A percentile compares a stretch with the other conserved stretches of the same genome.
These are phyloP conservation scores for Perizoma affinitatum DNA, from an alignment of 2,888 invertebrate genomes.

Conservation along the genomic window DNA sequence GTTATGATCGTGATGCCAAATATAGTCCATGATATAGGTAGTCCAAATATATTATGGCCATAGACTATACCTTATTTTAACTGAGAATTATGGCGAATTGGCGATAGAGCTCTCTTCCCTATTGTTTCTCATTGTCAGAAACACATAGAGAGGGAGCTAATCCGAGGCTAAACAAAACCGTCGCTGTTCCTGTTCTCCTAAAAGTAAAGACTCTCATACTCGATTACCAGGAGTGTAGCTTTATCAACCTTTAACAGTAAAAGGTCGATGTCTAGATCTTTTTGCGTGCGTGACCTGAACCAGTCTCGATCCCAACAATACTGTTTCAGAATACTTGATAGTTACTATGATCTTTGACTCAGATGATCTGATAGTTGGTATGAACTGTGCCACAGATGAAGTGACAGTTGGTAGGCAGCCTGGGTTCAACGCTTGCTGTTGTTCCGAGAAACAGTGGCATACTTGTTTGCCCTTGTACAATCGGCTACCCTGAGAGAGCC, in stretches of 20 bases:
- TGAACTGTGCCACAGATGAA: neutral
- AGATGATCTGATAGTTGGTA: constrained; percentile 1
- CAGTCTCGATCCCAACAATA: constrained; percentile 27
- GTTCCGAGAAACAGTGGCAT: constrained; percentile 72
- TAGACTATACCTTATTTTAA: too few relatives aligned
- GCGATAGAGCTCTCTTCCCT: too few relatives aligned
- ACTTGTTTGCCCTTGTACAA: constrained; percentile 55
- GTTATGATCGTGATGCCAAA: too few relatives aligned
- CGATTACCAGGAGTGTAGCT: too few relatives aligned
- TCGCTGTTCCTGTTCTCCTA: too few relatives aligned
- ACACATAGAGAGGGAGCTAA: too few relatives aligned
- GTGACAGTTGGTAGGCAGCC: constrained; percentile 9
- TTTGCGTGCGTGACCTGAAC: constrained; percentile 30
- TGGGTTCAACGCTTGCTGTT: constrained; percentile 48
- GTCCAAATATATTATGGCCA: too few relatives aligned
- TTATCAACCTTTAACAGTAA: constrained; percentile 17
- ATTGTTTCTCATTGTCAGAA: too few relatives aligned
- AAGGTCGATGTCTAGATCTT: constrained; percentile 18
- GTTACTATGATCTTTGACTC: constrained; percentile 5
- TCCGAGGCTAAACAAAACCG: too few relatives aligned
- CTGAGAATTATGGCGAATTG: too few relatives aligned
- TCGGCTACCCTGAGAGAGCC: constrained; percentile 49
- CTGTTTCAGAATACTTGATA: constrained; percentile 15
- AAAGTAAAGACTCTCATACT: too few relatives aligned
- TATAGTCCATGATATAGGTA: too few relatives aligned